Base-by-base conservation (phyloP, 64 coral and sea anemone genomes). In the Dendronephthya gigantea region DNA sequence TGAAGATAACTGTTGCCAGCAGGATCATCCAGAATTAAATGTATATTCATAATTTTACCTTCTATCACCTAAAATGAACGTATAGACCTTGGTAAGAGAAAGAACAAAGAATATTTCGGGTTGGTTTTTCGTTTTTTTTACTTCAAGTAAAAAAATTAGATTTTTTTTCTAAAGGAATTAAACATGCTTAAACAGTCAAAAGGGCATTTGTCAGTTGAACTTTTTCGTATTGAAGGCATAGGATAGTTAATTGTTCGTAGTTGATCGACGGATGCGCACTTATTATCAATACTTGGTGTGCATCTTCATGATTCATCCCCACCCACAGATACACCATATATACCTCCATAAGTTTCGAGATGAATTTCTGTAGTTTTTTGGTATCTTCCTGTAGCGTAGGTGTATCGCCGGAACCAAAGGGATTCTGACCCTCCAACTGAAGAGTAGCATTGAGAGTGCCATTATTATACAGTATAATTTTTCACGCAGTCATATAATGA, bases 1-100 rank as follows among this genome's bases (percentile, higher is more conserved):
- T 96, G 94, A 27, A 96, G 69, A 83, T 93, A 96, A 52, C 91
- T 96, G 62, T 96, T 96, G 48, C 94, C 94, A 0, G 94, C 94
- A 8, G 94, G 86, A 76, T 96, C 94, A 81, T 96, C 94, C 9
- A 96, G 82, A 45, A 91, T 91, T 19, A 96, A 93, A 81, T 89
- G 75, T 0, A 96, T 68, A 39, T 89, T 86, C 75, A 89, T 65
- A 22, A 40, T 25, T 40, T 96, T 84, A 66, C 94, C 94, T 2
- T 52, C 55, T 13, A 88, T 86, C 38, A 96, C 40, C 94, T 96
- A 35, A 62, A 58, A 58, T 17, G 22, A 58, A 16, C 14, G 3
- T n/a, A 27, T 62, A n/a, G n/a, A n/a, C n/a, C n/a, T n/a, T n/a
- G n/a, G n/a, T n/a, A n/a, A n/a, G n/a, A n/a, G n/a, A n/a, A n/a